Base-by-base conservation (phyloP, 2,888 invertebrate genomes). In the Onthophagus sagittarius region DNA sequence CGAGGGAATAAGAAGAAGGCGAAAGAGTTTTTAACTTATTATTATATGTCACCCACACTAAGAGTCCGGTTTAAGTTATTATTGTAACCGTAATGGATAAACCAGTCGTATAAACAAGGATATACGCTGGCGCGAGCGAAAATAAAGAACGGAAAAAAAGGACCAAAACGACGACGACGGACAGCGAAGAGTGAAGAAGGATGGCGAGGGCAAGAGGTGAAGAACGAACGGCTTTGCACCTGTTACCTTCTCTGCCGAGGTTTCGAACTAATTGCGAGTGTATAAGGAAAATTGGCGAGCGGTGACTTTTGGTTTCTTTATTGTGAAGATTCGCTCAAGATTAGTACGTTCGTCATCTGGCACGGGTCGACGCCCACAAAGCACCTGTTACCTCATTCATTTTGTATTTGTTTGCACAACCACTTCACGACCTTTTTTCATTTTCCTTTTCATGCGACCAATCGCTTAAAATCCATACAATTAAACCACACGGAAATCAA, bases 271-370 rank as follows among this genome's bases (percentile, higher is more conserved):
- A 53, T 53, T 53, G 39, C 39, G 39, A 53, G 39, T 53, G 39
- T 53, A 53, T 53, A 53, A 53, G 39, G 39, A 53, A 53, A 53
- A 53, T 53, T 53, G 39, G 75, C 74, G 76, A 76, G 53, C 77
- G 74, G 72, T 76, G 76, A 76, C 77, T 77, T 76, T 77, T 76
- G 75, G 74, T 76, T 77, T 77, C 76, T 74, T 76, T 73, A 64
- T 71, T 39, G 15, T 14, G 39, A 53, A 33, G 69, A 31, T 32
- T 62, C 71, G 62, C 62, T 62, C 15, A 32, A 32, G 67, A 67
- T 67, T 67, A 67, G 67, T 53, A 9, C 39, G 39, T 53, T 53
- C 14, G 63, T 15, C 14, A 63, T 15, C 15, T 67, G 67, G 67
- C 31, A 31, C 67, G 67, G 13, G 32, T 67, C 31, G 32, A n/a